Base-by-base conservation (phyloP, 1,140 invertebrate species). In the Trichogramma pretiosum region DNA sequence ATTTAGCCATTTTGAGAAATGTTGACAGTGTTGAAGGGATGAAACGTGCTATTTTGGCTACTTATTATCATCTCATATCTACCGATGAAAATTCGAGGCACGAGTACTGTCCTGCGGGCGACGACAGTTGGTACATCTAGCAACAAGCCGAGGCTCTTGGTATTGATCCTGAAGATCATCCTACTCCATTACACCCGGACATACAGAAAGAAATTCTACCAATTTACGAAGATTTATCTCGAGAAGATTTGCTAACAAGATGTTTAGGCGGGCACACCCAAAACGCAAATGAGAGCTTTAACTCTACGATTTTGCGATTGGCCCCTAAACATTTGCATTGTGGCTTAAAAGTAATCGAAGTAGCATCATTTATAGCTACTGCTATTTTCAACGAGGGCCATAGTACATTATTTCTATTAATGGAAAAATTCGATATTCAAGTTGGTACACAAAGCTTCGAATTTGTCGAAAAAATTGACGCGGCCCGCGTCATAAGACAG, bases 251-350 rank as follows among this genome's bases (percentile, higher is more conserved):
- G 7, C 26, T 51, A 5, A 2, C 48, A 22, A 45, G 45, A 40
- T 55, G 53, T 39, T 28, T 55, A 4, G 53, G 45, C 10, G 49
- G 46, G 8, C 32, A 63, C 37, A 61, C 61, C 8, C 64, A 56
- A 44, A 56, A 56, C 34, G 48, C 48, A 17, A 58, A 54, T 26
- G 47, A 58, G 39, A 48, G 48, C 36, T 55, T 50, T 23, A 54
- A 56, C 19, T 3, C 26, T 8, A 38, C 42, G 9, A 44, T 54
- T 3, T 56, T 45, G 52, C 45, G 46, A 1, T 16, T 56, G 34
- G 34, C 26, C 10, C 51, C 51, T 10, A 50, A 54, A 23, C 32
- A 50, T 33, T 34, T 48, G 13, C 34, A 49, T 30, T 44, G 9
- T 44, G 35, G 49, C 7, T 16, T 39, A 21, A 47, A 43, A 50